phyloP scores from a whole-genome alignment of 2,113 vertebrate genomes.

The Oceanites oceanicus region DNA sequence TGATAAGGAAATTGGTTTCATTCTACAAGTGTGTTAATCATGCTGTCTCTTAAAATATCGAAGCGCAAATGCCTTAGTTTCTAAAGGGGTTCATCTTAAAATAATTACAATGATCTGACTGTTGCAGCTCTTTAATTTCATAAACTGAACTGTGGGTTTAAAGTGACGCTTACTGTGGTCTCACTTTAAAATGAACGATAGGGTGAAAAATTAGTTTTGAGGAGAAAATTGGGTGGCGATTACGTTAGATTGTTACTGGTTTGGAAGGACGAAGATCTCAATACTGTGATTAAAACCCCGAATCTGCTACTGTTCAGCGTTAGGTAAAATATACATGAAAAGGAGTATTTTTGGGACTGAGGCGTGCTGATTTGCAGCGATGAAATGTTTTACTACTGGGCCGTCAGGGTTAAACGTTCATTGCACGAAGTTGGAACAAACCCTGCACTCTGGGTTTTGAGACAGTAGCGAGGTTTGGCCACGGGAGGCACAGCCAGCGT shows the following conservation, averaged over 20 bases:
- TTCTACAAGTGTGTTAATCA: conserved; percentile 9
- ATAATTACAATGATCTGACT: background rate
- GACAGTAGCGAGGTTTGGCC: background rate
- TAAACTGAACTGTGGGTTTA: background rate
- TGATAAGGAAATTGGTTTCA: background rate
- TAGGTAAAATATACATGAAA: background rate
- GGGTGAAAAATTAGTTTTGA: background rate
- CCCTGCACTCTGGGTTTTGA: background rate
- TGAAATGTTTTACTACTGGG: background rate
- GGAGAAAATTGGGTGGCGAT: rapidly evolving
- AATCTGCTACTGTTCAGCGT: background rate
- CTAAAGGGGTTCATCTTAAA: background rate
- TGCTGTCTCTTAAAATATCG: background rate
- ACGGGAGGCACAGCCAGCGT: background rate
- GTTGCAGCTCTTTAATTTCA: background rate
- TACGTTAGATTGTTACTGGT: background rate
- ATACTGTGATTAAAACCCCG: background rate
- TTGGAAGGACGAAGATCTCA: background rate
- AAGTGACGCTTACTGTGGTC: background rate
- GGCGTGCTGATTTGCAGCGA: background rate
- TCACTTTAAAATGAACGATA: background rate
- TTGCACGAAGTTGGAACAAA: background rate
- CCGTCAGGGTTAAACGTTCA: background rate
- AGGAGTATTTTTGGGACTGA: background rate
- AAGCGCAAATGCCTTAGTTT: background rate